Conservation (phyloP, 1,140 invertebrate genomes). For the Pogonognathellus flavescens region DNA sequence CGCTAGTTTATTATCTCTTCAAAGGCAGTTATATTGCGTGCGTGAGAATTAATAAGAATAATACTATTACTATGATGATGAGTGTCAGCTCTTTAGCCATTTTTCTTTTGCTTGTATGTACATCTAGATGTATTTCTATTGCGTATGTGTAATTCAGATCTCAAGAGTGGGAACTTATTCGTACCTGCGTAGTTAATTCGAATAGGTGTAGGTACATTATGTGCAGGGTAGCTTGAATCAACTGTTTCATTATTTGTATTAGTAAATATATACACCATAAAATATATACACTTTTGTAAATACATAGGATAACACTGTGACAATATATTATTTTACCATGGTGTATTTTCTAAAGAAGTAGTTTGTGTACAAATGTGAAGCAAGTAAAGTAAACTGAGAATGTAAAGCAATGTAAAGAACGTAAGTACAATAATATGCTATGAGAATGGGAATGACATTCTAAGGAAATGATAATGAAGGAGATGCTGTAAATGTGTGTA, state of each 20-base stretch:
- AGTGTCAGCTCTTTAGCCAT: neutral
- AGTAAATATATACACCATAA: too few relatives aligned
- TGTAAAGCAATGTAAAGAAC: neutral
- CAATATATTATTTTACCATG: too few relatives aligned
- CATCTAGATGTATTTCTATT: neutral
- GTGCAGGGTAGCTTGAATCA: too few relatives aligned
- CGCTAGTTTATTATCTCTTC: neutral
- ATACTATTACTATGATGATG: neutral
- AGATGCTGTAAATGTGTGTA: neutral
- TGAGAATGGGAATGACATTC: constrained; percentile 33
- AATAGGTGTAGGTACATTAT: too few relatives aligned
- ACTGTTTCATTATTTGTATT: too few relatives aligned
- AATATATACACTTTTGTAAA: too few relatives aligned
- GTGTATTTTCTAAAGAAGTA: neutral
- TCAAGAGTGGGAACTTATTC: too few relatives aligned
- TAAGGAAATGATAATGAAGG: constrained; percentile 16
- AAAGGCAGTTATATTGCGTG: neutral
- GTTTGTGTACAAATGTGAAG: neutral
- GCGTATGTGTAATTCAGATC: neutral
- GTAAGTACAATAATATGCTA: neutral
- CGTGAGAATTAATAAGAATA: constrained; percentile 15
- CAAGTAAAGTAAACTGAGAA: neutral
- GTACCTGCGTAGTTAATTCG: too few relatives aligned
- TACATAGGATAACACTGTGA: too few relatives aligned
- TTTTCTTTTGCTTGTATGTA: neutral